Conservation (phyloP, 1,140 invertebrate species). For the Capitella teleta region DNA sequence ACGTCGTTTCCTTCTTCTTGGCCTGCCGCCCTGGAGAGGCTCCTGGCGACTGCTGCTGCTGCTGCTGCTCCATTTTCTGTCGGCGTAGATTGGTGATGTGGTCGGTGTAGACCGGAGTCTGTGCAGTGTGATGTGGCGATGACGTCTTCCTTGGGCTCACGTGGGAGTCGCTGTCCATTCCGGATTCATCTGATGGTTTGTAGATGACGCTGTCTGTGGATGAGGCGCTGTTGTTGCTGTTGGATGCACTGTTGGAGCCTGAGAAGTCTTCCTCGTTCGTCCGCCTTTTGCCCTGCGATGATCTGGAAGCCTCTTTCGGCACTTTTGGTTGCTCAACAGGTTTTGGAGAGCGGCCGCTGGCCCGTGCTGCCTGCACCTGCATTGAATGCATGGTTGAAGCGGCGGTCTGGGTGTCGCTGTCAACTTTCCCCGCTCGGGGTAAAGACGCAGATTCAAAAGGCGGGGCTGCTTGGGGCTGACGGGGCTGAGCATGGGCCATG, state of each 20-base stretch:
- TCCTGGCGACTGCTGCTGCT: too few species aligned
- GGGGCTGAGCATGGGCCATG: too few species aligned
- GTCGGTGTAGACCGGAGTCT: not conserved
- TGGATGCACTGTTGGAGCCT: slow-evolving; percentile 10
- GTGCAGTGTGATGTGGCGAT: too few species aligned
- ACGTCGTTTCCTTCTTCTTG: slow-evolving; percentile 36
- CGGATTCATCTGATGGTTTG: slow-evolving; percentile 20
- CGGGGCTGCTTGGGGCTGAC: too few species aligned
- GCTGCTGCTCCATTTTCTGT: slow-evolving; percentile 1
- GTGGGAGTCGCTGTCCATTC: not conserved
- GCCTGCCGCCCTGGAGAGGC: not conserved
- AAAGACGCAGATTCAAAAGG: too few species aligned
- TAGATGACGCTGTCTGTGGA: slow-evolving; percentile 31
- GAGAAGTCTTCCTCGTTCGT: not conserved
- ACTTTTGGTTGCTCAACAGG: too few species aligned
- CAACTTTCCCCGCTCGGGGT: slow-evolving; percentile 26
- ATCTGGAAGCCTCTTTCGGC: too few species aligned
- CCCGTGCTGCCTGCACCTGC: too few species aligned
- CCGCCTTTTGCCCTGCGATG: not conserved
- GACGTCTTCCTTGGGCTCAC: too few species aligned
- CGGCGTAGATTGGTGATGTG: slow-evolving; percentile 12
- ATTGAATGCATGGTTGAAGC: slow-evolving; percentile 22
- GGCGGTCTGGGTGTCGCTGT: slow-evolving; percentile 32
- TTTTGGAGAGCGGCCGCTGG: too few species aligned
- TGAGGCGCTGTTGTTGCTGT: slow-evolving; percentile 22